Conservation (phyloP, 2,888 invertebrate species). For the Dendrolimus pini region DNA sequence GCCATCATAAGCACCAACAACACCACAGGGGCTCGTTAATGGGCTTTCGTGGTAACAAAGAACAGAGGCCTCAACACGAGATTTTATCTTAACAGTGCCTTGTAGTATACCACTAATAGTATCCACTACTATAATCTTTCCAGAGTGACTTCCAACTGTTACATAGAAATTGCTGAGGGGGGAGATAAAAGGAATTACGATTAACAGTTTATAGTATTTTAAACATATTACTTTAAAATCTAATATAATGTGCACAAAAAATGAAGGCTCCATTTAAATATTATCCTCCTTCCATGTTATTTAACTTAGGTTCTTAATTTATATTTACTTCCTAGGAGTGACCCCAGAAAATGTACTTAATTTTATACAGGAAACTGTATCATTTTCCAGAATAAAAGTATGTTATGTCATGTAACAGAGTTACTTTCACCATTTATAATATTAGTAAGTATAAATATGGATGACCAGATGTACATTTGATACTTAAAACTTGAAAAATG, state of each 20-base stretch:
- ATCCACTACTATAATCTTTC: constrained; percentile 79
- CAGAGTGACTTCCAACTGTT: constrained; percentile 80
- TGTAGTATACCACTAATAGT: constrained; percentile 66
- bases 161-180: constrained; percentile 53
- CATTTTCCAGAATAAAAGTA: neutral
- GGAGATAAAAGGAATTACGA: neutral
- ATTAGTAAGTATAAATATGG: too few relatives aligned
- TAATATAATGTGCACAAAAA: neutral
- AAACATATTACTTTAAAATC: neutral
- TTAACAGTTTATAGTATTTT: neutral
- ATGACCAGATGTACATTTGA: too few relatives aligned
- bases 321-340: too few relatives aligned
- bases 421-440: too few relatives aligned
- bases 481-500: too few relatives aligned
- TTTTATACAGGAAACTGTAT: too few relatives aligned
- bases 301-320: too few relatives aligned
- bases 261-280: neutral
- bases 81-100: constrained; percentile 72
- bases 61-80: constrained; percentile 84
- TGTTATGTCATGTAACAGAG: neutral
- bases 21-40: constrained; percentile 48
- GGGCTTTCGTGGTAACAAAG: constrained; percentile 44
- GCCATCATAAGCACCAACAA: constrained; percentile 88
- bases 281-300: too few relatives aligned
- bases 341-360: too few relatives aligned